These are phyloP conservation scores for Caenorhabditis drosophilae DNA, from an alignment of 2,888 invertebrate species.

Conservation along the genomic window DNA sequence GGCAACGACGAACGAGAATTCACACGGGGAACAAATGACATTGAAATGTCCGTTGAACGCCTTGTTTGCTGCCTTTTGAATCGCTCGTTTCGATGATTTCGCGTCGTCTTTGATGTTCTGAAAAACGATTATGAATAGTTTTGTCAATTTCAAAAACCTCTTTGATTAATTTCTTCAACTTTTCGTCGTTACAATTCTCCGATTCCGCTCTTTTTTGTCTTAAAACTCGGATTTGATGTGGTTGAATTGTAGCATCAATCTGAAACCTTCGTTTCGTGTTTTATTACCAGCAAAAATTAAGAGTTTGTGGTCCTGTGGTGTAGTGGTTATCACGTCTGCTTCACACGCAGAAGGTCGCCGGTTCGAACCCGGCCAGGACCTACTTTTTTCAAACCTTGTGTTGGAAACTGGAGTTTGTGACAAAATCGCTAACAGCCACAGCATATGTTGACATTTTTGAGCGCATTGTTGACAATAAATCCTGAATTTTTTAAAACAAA, in stretches of 20 bases:
- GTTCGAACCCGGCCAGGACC: conserved; percentile 58
- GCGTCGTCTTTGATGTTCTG: conserved; percentile 61
- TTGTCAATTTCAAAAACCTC: too few relatives aligned
- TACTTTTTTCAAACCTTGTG: conserved; percentile 10
- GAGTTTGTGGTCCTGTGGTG: conserved; percentile 58
- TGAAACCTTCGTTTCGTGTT: conserved; percentile 10
- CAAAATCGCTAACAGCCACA: too few relatives aligned
- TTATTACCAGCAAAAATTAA: neutral
- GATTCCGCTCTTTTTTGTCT: conserved; percentile 27
- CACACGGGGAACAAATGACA: conserved; percentile 52
- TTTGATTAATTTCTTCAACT: conserved; percentile 37
- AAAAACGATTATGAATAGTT: conserved; percentile 3
- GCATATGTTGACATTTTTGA: too few relatives aligned
- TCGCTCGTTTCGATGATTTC: conserved; percentile 58
- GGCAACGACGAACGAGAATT: conserved; percentile 51
- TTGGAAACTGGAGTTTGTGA: too few relatives aligned
- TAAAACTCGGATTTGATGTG: conserved; percentile 13
- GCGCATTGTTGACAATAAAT: too few relatives aligned
- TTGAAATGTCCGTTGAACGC: conserved; percentile 53
- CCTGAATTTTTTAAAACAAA: too few relatives aligned
- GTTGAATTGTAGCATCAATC: conserved; percentile 20
- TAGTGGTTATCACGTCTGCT: conserved; percentile 66
- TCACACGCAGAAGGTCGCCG: conserved; percentile 66
- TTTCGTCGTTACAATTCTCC: conserved; percentile 44
- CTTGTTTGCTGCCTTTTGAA: conserved; percentile 63